Percentiles rank a stretch among this genome's conserved stretches.
These are phyloP conservation scores for Octonoba sinensis DNA, from an alignment of 2,888 invertebrate species.

Conservation along the genomic window DNA sequence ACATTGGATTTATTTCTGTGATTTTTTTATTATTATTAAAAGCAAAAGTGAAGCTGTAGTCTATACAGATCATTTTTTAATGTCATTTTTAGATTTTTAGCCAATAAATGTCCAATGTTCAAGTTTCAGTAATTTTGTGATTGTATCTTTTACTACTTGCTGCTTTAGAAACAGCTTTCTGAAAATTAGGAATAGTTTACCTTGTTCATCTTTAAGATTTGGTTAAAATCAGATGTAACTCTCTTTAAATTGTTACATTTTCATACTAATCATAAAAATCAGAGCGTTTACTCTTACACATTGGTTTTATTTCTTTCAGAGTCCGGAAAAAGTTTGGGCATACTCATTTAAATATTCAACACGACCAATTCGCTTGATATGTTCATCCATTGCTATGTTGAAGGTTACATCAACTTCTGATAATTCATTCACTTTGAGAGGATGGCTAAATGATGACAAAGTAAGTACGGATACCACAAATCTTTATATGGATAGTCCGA, in stretches of 20 bases:
- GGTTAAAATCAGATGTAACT: no score
- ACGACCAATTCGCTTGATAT: not conserved
- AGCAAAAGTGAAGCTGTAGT: no score
- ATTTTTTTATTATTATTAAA: no score
- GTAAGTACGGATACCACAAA: constrained; percentile 4
- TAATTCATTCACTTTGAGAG: constrained; percentile 21
- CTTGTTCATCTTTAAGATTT: no score
- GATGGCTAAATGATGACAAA: constrained; percentile 36
- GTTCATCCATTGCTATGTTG: constrained; percentile 29
- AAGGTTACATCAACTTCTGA: not conserved
- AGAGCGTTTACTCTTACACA: no score
- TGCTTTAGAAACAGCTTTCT: not conserved
- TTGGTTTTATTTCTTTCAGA: not conserved
- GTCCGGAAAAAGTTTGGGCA: constrained; percentile 7
- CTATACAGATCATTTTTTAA: not conserved
- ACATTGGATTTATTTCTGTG: no score
- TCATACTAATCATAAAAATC: no score
- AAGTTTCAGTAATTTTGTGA: not conserved
- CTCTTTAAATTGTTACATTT: no score
- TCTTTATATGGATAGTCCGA: not conserved
- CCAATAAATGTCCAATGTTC: not conserved
- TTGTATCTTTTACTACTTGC: not conserved
- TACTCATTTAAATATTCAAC: constrained; percentile 8
- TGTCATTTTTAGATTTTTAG: not conserved
- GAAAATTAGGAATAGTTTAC: no score